Conservation (phyloP, 2,113 vertebrate genomes). For the Eptesicus fuscus region DNA sequence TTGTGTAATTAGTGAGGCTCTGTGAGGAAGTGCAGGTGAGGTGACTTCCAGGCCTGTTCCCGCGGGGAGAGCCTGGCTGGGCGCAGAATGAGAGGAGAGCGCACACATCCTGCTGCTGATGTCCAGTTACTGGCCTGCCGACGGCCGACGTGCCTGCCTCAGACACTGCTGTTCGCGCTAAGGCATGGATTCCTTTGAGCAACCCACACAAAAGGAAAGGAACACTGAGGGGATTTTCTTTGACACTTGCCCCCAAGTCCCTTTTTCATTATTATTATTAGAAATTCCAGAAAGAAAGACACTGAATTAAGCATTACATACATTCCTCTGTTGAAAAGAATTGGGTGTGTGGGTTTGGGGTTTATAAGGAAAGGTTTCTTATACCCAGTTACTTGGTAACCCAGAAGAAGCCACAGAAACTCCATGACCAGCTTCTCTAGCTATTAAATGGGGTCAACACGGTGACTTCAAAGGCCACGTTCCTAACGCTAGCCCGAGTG, state of each 20-base stretch:
- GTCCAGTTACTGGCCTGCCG: conserved; percentile 52
- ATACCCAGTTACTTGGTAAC: neutral
- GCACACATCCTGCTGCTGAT: conserved; percentile 55
- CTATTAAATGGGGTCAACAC: neutral
- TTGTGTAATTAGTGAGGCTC: conserved; percentile 70
- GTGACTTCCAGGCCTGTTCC: conserved; percentile 49
- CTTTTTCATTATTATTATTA: conserved; percentile 67
- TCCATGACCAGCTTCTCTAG: neutral
- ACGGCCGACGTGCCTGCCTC: conserved; percentile 53
- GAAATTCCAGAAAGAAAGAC: conserved; percentile 66
- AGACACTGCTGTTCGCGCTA: conserved; percentile 53
- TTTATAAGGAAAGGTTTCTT: conserved; percentile 1
- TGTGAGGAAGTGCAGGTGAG: conserved; percentile 75
- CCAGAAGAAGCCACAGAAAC: neutral
- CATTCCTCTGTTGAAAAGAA: conserved; percentile 46
- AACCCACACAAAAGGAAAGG: conserved; percentile 53
- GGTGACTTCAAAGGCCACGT: neutral
- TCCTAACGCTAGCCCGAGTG: neutral
- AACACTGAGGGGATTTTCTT: conserved; percentile 69
- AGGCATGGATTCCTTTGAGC: conserved; percentile 60
- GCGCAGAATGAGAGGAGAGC: conserved; percentile 69
- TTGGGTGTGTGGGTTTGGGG: neutral
- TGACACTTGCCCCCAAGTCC: conserved; percentile 65
- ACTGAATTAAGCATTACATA: conserved; percentile 42
- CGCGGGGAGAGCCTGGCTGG: conserved; percentile 48